These are phyloP conservation scores for Coelopa pilipes DNA, from an alignment of 2,888 invertebrate genomes.

Conservation along the genomic window DNA sequence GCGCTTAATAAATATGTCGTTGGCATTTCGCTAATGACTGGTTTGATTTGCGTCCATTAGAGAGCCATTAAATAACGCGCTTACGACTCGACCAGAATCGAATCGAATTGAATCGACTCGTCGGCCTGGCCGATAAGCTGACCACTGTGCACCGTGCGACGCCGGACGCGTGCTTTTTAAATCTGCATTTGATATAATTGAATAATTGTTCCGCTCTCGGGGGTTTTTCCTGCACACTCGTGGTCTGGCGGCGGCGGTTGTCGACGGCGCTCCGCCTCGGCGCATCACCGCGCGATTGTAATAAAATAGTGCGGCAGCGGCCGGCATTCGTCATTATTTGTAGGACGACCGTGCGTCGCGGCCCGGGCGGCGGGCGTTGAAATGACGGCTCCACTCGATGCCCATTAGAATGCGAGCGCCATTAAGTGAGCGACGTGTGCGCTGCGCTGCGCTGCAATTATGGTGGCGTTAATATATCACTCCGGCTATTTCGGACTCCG, in stretches of 20 bases:
- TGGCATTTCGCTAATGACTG: conserved; percentile 54
- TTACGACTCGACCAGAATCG: neutral
- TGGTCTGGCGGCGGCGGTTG: conserved; percentile 11
- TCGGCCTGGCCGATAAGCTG: no score
- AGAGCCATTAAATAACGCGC: conserved; percentile 45
- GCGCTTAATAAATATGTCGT: conserved; percentile 38
- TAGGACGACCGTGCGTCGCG: neutral
- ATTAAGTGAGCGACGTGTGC: conserved; percentile 52
- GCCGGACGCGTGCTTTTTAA: no score
- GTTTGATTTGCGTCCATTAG: conserved; percentile 55
- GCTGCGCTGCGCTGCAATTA: conserved; percentile 48
- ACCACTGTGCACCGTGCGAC: no score
- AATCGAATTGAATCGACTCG: no score
- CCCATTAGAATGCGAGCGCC: conserved; percentile 39
- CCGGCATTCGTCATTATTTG: conserved; percentile 33
- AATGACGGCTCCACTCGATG: conserved; percentile 24
- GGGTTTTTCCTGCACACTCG: conserved; percentile 15
- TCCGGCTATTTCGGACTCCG: conserved; percentile 44
- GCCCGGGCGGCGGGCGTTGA: neutral
- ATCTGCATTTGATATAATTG: conserved; percentile 18
- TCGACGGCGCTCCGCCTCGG: conserved; percentile 25
- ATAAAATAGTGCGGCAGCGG: conserved; percentile 28
- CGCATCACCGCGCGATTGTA: conserved; percentile 23
- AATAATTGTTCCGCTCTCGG: conserved; percentile 21
- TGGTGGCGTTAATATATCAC: conserved; percentile 57